Evolutionary conservation across 2,888 invertebrate species (phyloP).

Genomic region (Achlya flavicornis): DNA sequence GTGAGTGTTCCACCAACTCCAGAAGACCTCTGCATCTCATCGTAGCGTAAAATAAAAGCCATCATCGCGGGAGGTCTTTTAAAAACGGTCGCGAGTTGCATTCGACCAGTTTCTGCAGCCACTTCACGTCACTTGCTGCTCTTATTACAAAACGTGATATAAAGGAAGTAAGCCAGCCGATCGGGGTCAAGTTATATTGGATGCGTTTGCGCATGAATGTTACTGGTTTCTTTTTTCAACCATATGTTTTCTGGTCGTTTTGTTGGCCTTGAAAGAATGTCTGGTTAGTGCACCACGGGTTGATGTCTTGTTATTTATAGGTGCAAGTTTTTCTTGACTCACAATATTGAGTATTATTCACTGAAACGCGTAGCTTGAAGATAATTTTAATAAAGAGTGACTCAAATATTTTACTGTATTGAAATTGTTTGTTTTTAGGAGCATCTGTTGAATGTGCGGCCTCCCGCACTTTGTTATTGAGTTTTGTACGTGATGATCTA

Average conservation of each 20-base stretch:
- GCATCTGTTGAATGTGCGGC: background rate
- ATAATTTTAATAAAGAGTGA: constrained; percentile 9
- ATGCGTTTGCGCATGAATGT: constrained; percentile 43
- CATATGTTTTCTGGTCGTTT: constrained; percentile 79
- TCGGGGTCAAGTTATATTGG: constrained; percentile 56
- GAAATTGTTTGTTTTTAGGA: background rate
- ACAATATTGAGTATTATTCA: constrained; percentile 25
- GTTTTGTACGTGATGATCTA: constrained; percentile 1
- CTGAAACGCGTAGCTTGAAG: constrained; percentile 23
- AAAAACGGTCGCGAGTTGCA: constrained; percentile 42
- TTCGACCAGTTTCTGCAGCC: constrained; percentile 33
- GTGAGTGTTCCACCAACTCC: constrained; percentile 74
- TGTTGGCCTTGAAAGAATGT: constrained; percentile 78
- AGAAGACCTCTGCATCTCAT: constrained; percentile 41
- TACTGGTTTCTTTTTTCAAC: constrained; percentile 72
- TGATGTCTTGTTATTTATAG: constrained; percentile 69
- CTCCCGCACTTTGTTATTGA: constrained; percentile 8
- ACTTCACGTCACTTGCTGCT: constrained; percentile 44
- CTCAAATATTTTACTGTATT: constrained; percentile 6
- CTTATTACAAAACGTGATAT: constrained; percentile 57
- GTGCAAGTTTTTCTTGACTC: constrained; percentile 46
- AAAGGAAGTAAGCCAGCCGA: constrained; percentile 57
- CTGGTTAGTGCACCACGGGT: constrained; percentile 69
- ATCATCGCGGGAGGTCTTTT: constrained; percentile 41
- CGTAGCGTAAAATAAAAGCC: constrained; percentile 30